Base-by-base conservation (phyloP, 2,888 invertebrate genomes). In the Ditylenchus weischeri region DNA sequence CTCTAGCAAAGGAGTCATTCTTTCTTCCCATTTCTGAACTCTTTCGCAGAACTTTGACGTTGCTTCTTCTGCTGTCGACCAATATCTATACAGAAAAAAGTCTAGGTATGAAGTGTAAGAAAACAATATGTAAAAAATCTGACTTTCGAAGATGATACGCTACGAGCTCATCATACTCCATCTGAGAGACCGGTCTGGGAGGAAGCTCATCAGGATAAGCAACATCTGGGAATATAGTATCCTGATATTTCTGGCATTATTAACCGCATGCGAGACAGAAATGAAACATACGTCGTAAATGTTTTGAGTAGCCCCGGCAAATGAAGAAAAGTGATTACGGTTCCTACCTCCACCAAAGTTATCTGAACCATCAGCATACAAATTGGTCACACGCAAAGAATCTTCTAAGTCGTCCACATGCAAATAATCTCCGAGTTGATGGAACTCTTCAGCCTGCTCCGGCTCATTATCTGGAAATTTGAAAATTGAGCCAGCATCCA, bases 91-190 rank as follows among this genome's bases (percentile, higher is more conserved):
- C 15, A 18, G 11, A n/a, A 57, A 19, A 29, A 5, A 4, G 19
- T 29, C 6, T 10, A 18, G n/a, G n/a, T n/a, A n/a, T n/a, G n/a
- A 36, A 38, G 49, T 13, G 7, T 8, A 18, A 57, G 18, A 8
- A 21, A 50, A 13, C 15, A n/a, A 19, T 18, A 29, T n/a, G n/a
- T 47, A n/a, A 36, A 13, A 1, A 38, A 35, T n/a, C 51, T n/a
- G 29, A 67, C 68, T 68, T 68, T n/a, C 69, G 36, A 10, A 68
- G 43, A 48, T 68, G 68, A n/a, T 65, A 68, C 23, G 69, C 68
- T 23, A 68, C 64, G 23, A 68, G 43, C 35, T 68, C 68, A 35
- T 68, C 60, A 54, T 68, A 68, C 21, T 60, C 66, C 68, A 68
- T 68, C 60, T 68, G 68, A 2, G 68, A 68, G 47, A 62, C 59